These are phyloP conservation scores for Nesoenas mayeri DNA, from an alignment of 2,113 vertebrate genomes.

Conservation along the genomic window DNA sequence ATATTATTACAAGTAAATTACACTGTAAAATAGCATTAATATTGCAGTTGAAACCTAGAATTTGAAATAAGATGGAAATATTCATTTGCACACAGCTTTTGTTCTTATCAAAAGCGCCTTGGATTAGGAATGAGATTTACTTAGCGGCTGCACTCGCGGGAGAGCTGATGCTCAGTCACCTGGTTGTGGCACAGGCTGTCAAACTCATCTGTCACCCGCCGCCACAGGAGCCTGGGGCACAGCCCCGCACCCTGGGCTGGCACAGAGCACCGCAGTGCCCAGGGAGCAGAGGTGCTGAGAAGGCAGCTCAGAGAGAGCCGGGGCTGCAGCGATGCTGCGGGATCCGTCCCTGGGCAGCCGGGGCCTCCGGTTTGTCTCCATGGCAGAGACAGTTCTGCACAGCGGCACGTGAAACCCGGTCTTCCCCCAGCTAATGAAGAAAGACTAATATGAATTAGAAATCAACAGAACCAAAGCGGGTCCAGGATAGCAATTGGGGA, in stretches of 20 bases:
- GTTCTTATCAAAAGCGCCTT: slow-evolving; percentile 75
- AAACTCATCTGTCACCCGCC: background rate
- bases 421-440: too few relatives aligned
- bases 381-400: too few relatives aligned
- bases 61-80: slow-evolving; percentile 83
- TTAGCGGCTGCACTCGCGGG: background rate
- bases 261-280: accelerated
- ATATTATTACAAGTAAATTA: slow-evolving; percentile 84
- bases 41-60: slow-evolving; percentile 81
- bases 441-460: background rate
- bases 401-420: background rate
- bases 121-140: slow-evolving; percentile 61
- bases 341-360: background rate
- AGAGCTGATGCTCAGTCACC: slow-evolving; percentile 13
- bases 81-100: slow-evolving; percentile 79
- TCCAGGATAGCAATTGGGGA: accelerated
- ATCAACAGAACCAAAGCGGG: background rate
- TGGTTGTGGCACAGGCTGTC: background rate
- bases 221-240: background rate
- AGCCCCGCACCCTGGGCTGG: accelerated
- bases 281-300: background rate
- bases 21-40: slow-evolving; percentile 80
- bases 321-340: too few relatives aligned
- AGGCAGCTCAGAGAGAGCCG: background rate
- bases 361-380: background rate